Evolutionary conservation across 2,113 vertebrate species (phyloP).

Genomic region (Brachyhypopomus occidentalis): DNA sequence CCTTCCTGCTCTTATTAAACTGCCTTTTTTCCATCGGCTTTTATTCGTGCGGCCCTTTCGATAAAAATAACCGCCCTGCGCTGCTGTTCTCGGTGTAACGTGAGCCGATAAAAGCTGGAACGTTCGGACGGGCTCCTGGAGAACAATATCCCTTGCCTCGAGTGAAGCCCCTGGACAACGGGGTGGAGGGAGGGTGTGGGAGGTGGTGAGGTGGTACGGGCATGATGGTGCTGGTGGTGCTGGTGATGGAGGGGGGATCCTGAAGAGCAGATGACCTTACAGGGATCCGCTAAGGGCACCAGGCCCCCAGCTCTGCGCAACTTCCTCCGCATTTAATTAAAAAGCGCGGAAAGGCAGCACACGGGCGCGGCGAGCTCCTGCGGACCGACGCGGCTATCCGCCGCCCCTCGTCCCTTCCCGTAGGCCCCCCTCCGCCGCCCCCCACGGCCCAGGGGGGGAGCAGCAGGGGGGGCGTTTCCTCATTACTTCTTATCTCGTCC

Average conservation of each 20-base stretch:
- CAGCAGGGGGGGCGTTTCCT: slow-evolving; percentile 41
- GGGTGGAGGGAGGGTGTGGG: no score
- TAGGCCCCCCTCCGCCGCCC: slow-evolving; percentile 35
- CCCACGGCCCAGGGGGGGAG: slow-evolving; percentile 52
- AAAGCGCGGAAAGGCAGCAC: slow-evolving; percentile 74
- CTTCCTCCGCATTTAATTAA: slow-evolving; percentile 76
- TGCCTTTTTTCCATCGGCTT: background rate
- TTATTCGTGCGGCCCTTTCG: background rate
- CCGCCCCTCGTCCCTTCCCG: slow-evolving; percentile 55
- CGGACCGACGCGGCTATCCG: slow-evolving; percentile 61
- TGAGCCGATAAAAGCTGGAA: slow-evolving; percentile 64
- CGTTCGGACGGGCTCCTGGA: slow-evolving; percentile 1
- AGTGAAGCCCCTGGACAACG: slow-evolving; percentile 43
- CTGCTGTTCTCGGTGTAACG: slow-evolving; percentile 49
- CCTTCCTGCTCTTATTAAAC: background rate
- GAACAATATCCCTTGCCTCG: slow-evolving; percentile 25
- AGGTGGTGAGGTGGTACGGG: no score
- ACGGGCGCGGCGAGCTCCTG: slow-evolving; percentile 64
- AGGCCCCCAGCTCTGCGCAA: slow-evolving; percentile 64
- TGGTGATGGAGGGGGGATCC: slow-evolving; percentile 50
- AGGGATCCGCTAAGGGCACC: slow-evolving; percentile 71
- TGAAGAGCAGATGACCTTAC: slow-evolving; percentile 68
- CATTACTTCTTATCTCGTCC: slow-evolving; percentile 55
- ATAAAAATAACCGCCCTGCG: slow-evolving; percentile 40
- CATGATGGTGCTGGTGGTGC: no score